phyloP scores from a whole-genome alignment of 2,888 invertebrate species.

The Epicampocera succincta region DNA sequence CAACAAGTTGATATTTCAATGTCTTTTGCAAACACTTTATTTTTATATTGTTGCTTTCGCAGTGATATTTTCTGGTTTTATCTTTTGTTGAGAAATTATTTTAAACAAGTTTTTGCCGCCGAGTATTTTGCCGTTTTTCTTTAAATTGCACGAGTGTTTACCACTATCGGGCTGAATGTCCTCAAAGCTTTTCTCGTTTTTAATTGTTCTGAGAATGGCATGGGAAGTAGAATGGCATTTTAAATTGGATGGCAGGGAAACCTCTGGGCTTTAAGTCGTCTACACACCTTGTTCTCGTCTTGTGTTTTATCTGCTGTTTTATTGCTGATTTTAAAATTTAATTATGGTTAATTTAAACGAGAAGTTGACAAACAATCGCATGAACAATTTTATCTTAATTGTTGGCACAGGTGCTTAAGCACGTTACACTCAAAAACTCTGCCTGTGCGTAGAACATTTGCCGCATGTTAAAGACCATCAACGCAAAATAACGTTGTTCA shows the following conservation, averaged over 20 bases:
- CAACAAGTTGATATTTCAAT: slow-evolving; percentile 31
- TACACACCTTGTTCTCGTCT: not conserved
- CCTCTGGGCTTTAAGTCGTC: slow-evolving; percentile 1
- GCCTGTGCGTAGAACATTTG: too few relatives aligned
- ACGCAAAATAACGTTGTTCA: too few relatives aligned
- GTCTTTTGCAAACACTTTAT: slow-evolving; percentile 21
- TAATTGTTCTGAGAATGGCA: not conserved
- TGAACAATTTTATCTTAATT: slow-evolving; percentile 42
- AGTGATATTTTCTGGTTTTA: not conserved
- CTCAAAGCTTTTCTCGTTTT: slow-evolving; percentile 12
- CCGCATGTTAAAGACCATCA: not conserved
- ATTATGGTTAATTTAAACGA: slow-evolving; percentile 15
- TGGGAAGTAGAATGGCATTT: not conserved
- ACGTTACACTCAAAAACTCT: not conserved
- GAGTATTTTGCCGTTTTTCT: not conserved
- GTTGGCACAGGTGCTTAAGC: slow-evolving; percentile 11
- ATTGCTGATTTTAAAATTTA: not conserved
- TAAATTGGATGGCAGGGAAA: not conserved
- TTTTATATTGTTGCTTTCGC: not conserved
- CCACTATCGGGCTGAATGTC: not conserved
- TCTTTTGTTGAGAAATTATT: slow-evolving; percentile 12
- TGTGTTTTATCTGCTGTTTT: not conserved
- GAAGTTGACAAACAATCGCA: not conserved
- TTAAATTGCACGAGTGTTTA: not conserved
- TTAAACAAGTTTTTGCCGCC: not conserved